Percentiles rank a stretch among this genome's conserved stretches.
phyloP scores from a whole-genome alignment of 2,888 invertebrate genomes.

The Tetropium fuscum region DNA sequence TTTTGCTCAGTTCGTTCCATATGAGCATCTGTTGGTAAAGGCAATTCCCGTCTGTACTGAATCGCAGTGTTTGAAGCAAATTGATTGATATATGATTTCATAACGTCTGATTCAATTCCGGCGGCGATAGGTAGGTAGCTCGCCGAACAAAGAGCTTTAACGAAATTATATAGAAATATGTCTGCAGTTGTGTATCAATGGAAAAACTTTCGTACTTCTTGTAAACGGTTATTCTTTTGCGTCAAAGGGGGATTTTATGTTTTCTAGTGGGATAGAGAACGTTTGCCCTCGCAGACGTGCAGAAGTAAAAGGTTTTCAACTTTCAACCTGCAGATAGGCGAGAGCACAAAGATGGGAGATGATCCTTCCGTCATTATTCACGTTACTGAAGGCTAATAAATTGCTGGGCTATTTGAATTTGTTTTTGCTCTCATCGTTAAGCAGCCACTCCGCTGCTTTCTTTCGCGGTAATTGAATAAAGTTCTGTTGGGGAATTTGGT shows the following conservation, averaged over 20 bases:
- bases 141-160: slow-evolving; percentile 6
- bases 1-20: too few species aligned
- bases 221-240: slow-evolving; percentile 20
- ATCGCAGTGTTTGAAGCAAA: slow-evolving; percentile 29
- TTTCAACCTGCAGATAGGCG: slow-evolving; percentile 7
- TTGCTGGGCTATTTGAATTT: slow-evolving; percentile 13
- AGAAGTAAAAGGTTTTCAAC: slow-evolving; percentile 15
- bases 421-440: slow-evolving; percentile 20
- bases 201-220: slow-evolving; percentile 4
- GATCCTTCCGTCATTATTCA: slow-evolving; percentile 24
- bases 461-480: slow-evolving; percentile 12
- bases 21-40: too few species aligned
- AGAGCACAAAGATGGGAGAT: slow-evolving; percentile 27
- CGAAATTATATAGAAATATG: slow-evolving; percentile 12
- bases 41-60: too few species aligned
- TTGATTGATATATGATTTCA: slow-evolving; percentile 45
- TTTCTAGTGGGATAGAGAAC: neutral
- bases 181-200: slow-evolving; percentile 7
- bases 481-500: neutral
- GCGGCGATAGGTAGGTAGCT: slow-evolving; percentile 18
- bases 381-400: slow-evolving; percentile 25
- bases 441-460: slow-evolving; percentile 10
- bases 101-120: slow-evolving; percentile 40
- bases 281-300: slow-evolving; percentile 12
- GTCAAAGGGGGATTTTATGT: slow-evolving; percentile 14